Conservation (phyloP, 2,113 vertebrate genomes). For the Oryzias woworae region DNA sequence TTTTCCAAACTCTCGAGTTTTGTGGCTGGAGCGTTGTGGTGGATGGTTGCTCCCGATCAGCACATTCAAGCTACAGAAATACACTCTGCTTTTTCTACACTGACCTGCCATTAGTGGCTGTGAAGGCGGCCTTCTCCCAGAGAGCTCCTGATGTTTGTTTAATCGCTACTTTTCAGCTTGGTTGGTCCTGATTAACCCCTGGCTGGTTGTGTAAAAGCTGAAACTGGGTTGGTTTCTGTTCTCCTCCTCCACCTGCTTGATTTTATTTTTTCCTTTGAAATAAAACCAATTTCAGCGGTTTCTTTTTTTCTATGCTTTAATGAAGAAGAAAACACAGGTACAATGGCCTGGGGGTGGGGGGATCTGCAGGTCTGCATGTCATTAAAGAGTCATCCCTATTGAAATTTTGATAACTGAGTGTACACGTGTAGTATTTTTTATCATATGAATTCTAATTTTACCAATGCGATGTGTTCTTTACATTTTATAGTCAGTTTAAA, state of each 20-base stretch:
- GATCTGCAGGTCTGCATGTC: constrained; percentile 6
- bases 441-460: no score
- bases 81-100: constrained; percentile 25
- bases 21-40: constrained; percentile 43
- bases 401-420: not conserved
- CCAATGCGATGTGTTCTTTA: no score
- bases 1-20: constrained; percentile 24
- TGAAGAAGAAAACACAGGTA: not conserved
- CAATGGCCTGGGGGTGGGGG: constrained; percentile 12
- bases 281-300: constrained; percentile 12
- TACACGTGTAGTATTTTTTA: no score
- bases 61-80: constrained; percentile 13
- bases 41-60: constrained; percentile 42
- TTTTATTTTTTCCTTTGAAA: not conserved
- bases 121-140: constrained; percentile 15
- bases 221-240: constrained; percentile 29
- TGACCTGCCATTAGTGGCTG: constrained; percentile 48
- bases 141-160: constrained; percentile 14
- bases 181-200: constrained; percentile 50
- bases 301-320: constrained; percentile 13
- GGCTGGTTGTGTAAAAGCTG: constrained; percentile 44
- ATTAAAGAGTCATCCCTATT: constrained; percentile 30
- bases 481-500: no score
- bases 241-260: constrained; percentile 12
- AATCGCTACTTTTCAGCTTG: constrained; percentile 16